Evolutionary conservation across 1,140 invertebrate genomes (phyloP), one percentile per base, ranked within the genome.

Genomic region (Lordiphosa collinella): DNA sequence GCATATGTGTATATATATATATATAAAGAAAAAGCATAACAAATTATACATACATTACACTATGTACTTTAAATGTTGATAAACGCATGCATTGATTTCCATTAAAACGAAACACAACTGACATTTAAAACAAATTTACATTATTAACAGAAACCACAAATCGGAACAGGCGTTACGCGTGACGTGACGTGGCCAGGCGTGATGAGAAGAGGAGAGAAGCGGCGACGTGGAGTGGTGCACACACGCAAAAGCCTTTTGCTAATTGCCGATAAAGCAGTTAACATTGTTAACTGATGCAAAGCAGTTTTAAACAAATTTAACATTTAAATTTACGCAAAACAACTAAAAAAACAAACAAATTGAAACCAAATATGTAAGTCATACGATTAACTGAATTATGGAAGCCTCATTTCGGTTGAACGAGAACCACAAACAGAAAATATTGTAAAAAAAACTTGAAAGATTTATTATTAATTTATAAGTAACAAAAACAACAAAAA

Each of bases 401-500:
- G 25, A 2, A 29, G 25, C 25, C 25, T 29, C 25, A 29, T 29
- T 29, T 29, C 25, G 25, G 25, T 29, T 29, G 25, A 29, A 53
- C 41, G 62, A 65, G 66, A 49, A 32, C 13, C 11, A 38, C 9
- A 59, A 66, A 67, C 49, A 73, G 47, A 82, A 70, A 80, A 82
- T 71, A 80, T 76, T 80, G 76, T 82, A 80, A 82, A 80, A 80
- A 75, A 78, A 11, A 29, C 25, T 44, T 13, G 29, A 68, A 80
- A 82, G 71, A 75, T 80, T 80, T 82, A 80, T 80, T 82, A 79
- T 57, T 71, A 82, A 84, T 63, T 50, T 76, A 76, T 80, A 80
- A 80, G 71, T 59, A 76, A 57, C 38, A 75, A 55, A 70, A 43
- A 25, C 11, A 44, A 51, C 43, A 68, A 36, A 10, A 49, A 16